A percentile compares a stretch with the other conserved stretches of the same genome.
These are phyloP conservation scores for Peromyscus melanophrys DNA, from an alignment of 2,797 vertebrate species.

Conservation along the genomic window DNA sequence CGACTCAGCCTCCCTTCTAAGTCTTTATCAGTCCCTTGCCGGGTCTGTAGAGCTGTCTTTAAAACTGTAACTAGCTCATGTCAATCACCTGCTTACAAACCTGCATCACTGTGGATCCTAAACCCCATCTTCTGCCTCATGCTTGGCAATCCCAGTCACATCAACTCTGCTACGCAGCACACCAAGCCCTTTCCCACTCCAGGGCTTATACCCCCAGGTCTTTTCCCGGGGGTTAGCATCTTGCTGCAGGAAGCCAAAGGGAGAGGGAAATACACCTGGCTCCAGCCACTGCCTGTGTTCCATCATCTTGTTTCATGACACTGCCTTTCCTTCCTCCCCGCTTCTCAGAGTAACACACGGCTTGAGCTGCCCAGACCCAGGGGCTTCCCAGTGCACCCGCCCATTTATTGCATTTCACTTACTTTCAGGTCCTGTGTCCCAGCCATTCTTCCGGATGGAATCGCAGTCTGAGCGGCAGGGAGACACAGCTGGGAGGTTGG, in stretches of 20 bases:
- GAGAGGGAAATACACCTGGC: neutral
- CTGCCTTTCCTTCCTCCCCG: no score
- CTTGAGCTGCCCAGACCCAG: neutral
- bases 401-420: constrained; percentile 76
- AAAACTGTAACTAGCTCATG: neutral
- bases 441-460: constrained; percentile 95
- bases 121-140: neutral
- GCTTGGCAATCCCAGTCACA: neutral
- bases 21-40: neutral
- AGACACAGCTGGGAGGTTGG: constrained; percentile 94
- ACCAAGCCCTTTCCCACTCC: neutral
- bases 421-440: constrained; percentile 95
- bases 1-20: neutral
- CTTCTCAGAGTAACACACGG: neutral
- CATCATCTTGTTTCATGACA: neutral
- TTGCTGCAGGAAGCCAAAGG: neutral
- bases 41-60: neutral
- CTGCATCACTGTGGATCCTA: neutral
- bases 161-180: neutral
- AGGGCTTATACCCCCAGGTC: neutral
- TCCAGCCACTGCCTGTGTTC: neutral
- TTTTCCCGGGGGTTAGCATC: neutral
- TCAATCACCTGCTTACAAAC: neutral
- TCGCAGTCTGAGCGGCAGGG: constrained; percentile 97
- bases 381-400: no score